Evolutionary conservation across 2,113 vertebrate genomes (phyloP), one percentile per base, ranked within the genome.

Genomic region (Cephalophus harveyi): DNA sequence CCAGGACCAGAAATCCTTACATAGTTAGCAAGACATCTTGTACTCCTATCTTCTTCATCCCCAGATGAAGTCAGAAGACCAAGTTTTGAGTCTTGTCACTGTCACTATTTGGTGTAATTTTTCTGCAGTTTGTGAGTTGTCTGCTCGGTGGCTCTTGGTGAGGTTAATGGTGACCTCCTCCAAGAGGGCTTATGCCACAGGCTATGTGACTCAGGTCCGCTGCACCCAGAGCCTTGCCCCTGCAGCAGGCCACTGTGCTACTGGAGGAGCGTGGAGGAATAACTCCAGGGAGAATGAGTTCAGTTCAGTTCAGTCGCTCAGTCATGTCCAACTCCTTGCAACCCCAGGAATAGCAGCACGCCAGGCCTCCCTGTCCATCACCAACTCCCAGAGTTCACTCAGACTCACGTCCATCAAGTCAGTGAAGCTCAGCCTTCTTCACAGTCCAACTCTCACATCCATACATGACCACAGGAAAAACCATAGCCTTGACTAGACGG

Each of bases 241-340:
- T 71, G 17, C 2, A 8, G 19, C 64, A 36, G n/a, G 64, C 19
- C 9, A 11, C 64, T 23, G 64, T 36, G 64, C 64, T 21, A 21
- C 64, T 71, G 19, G 17, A 71, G n/a, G 36, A 36, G n/a, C 21
- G n/a, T 12, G 64, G 64, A 71, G 8, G 36, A 36, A 21, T 71
- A 71, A 71, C n/a, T 71, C 17, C 64, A 36, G n/a, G 19, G 36
- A 36, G 17, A 10, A 71, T 11, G 17, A 71, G 55, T 57, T 57
- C 8, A 57, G 21, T 23, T 57, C 55, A 57, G 55, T 57, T 57
- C 55, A 57, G 55, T 23, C 8, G 3, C 55, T 57, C 55, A 57
- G 21, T 57, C 55, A 3, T 23, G 3, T 57, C 55, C 3, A 0
- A 57, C 21, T 57, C 55, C 55, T 21, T 57, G 55, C 0, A 1